Base-by-base conservation (phyloP, 2,797 vertebrate genomes). In the Microctenopoma lineatum region DNA sequence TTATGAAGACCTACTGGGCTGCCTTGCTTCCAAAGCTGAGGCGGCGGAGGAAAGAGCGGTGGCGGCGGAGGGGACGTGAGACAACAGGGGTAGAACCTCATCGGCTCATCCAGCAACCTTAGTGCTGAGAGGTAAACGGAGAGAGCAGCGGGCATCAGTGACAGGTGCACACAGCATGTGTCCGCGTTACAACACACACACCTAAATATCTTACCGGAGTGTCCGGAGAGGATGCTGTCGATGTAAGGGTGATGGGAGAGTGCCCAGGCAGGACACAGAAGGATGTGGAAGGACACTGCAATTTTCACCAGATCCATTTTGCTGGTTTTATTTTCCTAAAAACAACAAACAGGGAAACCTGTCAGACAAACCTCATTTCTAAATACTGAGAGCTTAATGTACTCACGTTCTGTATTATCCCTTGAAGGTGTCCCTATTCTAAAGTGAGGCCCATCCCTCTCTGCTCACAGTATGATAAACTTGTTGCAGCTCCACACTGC, bases 31-130 rank as follows among this genome's bases (percentile, higher is more conserved):
- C 90, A 94, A 80, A 95, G 94, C 74, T 80, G 79, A 0, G 95
- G 94, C 0, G 92, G 93, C 0, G 95, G 96, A 36, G 96, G 96
- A 74, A 96, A 96, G 52, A 97, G 83, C 0, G 95, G 96, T 0
- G 96, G 97, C 0, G 96, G 96, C 1, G 96, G 96, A 2, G 96
- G 95, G 0, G 87, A 87, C 18, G 91, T 80, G 41, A 96, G 87
- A 85, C 95, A 97, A 81, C 95, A 96, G 0, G 87, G 89, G 58
- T 77, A 84, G 66, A 92, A 78, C 81, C 83, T 61, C 89, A 89
- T 84, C 64, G 94, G 95, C 87, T 94, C 91, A n/a, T 92, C 91
- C 88, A 93, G 77, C 59, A 94, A 93, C 54, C 91, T 90, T 64
- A 96, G 82, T 67, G 89, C 96, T 98, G 92, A 74, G 48, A 72